Evolutionary conservation across 2,888 invertebrate species (phyloP), one percentile per base, ranked within the genome.

Genomic region (Dusona sp.): DNA sequence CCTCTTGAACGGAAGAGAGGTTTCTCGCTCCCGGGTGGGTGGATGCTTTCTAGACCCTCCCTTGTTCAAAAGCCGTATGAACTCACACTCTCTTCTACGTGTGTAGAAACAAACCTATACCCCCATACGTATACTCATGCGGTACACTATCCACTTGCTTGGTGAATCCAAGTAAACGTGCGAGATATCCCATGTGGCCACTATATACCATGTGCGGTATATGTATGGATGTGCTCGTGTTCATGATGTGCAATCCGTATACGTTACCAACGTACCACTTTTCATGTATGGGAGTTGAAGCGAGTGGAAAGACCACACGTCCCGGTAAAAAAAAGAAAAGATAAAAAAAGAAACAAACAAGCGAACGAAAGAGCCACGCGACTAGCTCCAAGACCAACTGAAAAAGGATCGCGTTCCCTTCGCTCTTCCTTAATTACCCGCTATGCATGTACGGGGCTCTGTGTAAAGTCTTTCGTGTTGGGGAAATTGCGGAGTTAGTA

Each of bases 251-350:
- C 51, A 29, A 70, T 73, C 45, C 79, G 54, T 38, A 13, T 48
- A 22, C 61, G 51, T 72, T 65, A 48, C 74, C 64, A 29, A 57
- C n/a, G 19, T 67, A 42, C 74, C 75, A 42, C 38, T 68, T 73
- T 73, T 70, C 83, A 84, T 64, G 87, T 79, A 57, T 83, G 68
- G 81, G 82, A 82, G 87, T 74, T 78, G 85, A 85, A 88, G 72
- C 86, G 83, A 86, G 87, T 82, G 86, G 85, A 88, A 88, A 88
- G 88, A 88, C 88, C 88, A 79, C 84, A 72, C 61, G 11, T 77
- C 64, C 73, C 64, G 80, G 75, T 64, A 38, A 64, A 64, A 65
- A 68, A 73, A 29, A 36, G 22, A 42, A 36, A 6, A 38, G 25
- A 84, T 84, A 77, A 78, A 79, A 22, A 16, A 45, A 65, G 45